Conservation (phyloP, 2,113 vertebrate species). For the Anoura caudifer region DNA sequence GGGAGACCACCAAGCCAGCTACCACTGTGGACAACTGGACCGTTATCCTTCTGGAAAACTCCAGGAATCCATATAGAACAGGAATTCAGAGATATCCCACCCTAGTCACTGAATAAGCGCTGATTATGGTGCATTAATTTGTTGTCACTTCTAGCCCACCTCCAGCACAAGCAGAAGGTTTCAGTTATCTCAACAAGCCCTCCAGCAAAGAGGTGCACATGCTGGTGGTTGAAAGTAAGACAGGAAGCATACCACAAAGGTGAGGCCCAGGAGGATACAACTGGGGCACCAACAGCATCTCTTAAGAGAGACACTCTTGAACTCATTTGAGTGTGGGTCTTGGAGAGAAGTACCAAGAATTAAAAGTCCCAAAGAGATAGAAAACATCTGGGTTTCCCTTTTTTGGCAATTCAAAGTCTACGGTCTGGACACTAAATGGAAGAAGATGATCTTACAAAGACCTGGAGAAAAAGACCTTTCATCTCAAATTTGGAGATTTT, state of each 20-base stretch:
- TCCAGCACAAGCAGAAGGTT: background rate
- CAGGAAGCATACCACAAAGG: background rate
- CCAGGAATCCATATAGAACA: background rate
- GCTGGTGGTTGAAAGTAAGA: background rate
- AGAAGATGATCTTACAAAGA: background rate
- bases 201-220: background rate
- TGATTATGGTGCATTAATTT: background rate
- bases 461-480: background rate
- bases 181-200: background rate
- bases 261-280: background rate
- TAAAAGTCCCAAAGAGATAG: background rate
- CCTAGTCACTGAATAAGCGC: background rate
- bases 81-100: background rate
- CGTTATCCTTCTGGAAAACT: background rate
- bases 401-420: background rate
- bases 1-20: background rate
- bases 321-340: background rate
- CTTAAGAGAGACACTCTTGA: background rate
- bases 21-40: background rate
- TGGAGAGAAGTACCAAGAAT: background rate
- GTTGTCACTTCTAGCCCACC: background rate
- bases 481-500: background rate
- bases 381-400: background rate
- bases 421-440: background rate
- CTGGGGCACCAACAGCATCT: background rate